Conservation (phyloP, 2,113 vertebrate species). For the Oryzias woworae region DNA sequence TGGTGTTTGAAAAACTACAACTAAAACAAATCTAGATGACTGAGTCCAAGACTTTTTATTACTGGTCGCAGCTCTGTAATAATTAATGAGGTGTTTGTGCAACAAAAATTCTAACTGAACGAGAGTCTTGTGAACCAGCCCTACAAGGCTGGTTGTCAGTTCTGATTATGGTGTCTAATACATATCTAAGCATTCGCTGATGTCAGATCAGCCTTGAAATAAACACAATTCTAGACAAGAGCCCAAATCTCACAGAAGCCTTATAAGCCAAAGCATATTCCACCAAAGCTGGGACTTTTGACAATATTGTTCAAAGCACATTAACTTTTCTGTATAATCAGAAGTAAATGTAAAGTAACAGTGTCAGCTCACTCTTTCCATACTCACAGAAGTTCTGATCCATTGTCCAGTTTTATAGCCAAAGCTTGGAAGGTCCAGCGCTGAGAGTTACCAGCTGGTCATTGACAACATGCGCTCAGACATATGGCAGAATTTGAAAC, state of each 20-base stretch:
- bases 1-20: too few species aligned
- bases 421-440: slow-evolving; percentile 36
- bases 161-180: background rate
- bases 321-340: slow-evolving; percentile 33
- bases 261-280: slow-evolving; percentile 25
- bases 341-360: slow-evolving; percentile 3
- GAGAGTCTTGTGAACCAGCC: too few species aligned
- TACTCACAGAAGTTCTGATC: slow-evolving; percentile 8
- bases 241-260: slow-evolving; percentile 20
- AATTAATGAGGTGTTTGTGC: too few species aligned
- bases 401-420: slow-evolving; percentile 4
- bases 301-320: slow-evolving; percentile 25
- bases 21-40: too few species aligned
- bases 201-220: slow-evolving; percentile 11
- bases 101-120: too few species aligned
- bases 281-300: slow-evolving; percentile 20
- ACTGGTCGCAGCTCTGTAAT: too few species aligned
- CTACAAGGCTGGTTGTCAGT: too few species aligned
- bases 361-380: slow-evolving; percentile 2
- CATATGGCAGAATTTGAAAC: slow-evolving; percentile 67
- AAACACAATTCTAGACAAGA: background rate
- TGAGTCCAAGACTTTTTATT: too few species aligned
- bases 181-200: background rate
- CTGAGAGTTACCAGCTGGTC: slow-evolving; percentile 62
- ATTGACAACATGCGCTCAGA: slow-evolving; percentile 55